These are phyloP conservation scores for Sphyrna mokarran DNA, from an alignment of 2,113 vertebrate genomes.

Conservation along the genomic window DNA sequence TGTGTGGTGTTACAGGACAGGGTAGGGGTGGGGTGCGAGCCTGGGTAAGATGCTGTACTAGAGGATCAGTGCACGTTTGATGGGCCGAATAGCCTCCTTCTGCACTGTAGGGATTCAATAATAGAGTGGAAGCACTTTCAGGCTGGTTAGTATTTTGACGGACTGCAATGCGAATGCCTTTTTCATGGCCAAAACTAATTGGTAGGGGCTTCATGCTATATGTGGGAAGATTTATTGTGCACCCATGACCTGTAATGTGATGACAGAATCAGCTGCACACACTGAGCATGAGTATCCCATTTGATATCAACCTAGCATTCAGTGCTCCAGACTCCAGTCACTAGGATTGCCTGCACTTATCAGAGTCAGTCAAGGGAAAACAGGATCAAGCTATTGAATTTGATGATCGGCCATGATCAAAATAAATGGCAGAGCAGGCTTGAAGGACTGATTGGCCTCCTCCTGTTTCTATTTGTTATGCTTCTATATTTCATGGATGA, in stretches of 20 bases:
- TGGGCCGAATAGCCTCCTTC: too few species aligned
- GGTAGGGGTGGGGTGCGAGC: too few species aligned
- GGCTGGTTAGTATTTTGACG: background rate
- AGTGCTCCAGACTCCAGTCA: background rate
- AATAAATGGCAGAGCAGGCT: too few species aligned
- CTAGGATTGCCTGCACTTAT: background rate
- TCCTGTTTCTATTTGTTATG: too few species aligned
- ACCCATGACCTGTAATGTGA: background rate
- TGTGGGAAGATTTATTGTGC: background rate
- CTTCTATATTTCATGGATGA: background rate
- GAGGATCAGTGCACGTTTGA: too few species aligned
- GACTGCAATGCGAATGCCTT: background rate
- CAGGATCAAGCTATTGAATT: too few species aligned
- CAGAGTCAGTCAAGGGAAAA: background rate
- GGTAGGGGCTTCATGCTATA: background rate
- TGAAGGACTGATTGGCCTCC: too few species aligned
- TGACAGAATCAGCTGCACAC: background rate
- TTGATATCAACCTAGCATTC: background rate
- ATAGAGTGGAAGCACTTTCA: background rate
- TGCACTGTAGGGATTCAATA: too few species aligned
- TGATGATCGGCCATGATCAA: too few species aligned
- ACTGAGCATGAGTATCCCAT: too few species aligned
- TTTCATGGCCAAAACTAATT: background rate
- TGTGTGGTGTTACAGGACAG: too few species aligned
- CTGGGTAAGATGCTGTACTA: too few species aligned